These are phyloP conservation scores for Malthinus flaveolus DNA, from an alignment of 2,888 invertebrate genomes.

Conservation along the genomic window DNA sequence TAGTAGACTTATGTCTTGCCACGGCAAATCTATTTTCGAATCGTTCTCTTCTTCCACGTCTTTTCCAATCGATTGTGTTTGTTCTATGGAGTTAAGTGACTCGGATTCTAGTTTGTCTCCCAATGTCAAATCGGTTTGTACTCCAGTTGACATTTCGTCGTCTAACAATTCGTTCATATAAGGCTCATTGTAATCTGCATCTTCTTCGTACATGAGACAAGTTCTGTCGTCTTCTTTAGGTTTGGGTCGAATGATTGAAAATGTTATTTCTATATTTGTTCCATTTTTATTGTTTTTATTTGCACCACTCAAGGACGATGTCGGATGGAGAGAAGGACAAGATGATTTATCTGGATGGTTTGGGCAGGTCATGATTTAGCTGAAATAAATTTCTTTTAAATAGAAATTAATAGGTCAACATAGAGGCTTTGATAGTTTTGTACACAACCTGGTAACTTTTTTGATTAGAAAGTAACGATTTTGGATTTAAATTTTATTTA, in stretches of 20 bases:
- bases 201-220: slow-evolving; percentile 25
- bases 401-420: not conserved
- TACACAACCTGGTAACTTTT: slow-evolving; percentile 25
- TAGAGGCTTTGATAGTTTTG: not conserved
- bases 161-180: not conserved
- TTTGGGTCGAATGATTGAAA: not conserved
- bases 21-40: slow-evolving; percentile 13
- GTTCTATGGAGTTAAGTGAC: slow-evolving; percentile 18
- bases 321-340: not conserved
- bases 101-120: slow-evolving; percentile 22
- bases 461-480: slow-evolving; percentile 14
- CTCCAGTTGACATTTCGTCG: slow-evolving; percentile 11
- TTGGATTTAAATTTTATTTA: too few species aligned
- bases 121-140: slow-evolving; percentile 22
- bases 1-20: slow-evolving; percentile 16
- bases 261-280: not conserved
- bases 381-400: slow-evolving; percentile 7
- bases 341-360: not conserved
- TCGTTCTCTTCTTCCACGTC: not conserved
- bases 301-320: too few species aligned
- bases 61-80: not conserved
- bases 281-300: not conserved
- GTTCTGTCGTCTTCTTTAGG: not conserved
- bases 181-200: slow-evolving; percentile 22
- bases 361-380: slow-evolving; percentile 12